Evolutionary conservation across 2,888 invertebrate species (phyloP), one percentile per base, ranked within the genome.

Genomic region (Orthonevra nobilis): DNA sequence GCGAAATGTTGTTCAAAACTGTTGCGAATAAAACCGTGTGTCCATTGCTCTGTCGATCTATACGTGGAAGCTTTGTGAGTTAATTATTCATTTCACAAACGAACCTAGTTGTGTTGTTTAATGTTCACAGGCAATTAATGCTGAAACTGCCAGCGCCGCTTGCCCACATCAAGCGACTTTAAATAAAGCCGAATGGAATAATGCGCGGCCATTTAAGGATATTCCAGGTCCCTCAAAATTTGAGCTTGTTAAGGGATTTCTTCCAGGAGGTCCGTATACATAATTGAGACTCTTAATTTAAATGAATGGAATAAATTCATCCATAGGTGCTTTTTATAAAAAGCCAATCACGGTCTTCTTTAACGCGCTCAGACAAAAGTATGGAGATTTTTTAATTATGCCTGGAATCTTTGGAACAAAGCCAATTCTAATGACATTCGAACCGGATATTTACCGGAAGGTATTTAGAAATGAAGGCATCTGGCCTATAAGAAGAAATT

Each of bases 381-480:
- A 86, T 77, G 90, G 90, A 0, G 82, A 87, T 9, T 84, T 90
- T 2, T 85, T 87, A 2, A 83, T 85, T 17, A 58, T 90, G 3
- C 86, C 86, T 17, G 88, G 87, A 2, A 40, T 89, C 0, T 77
- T 83, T 28, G 84, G 85, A 3, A 81, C 81, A 44, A 44, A 61
- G 3, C 77, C 82, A 69, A 77, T 90, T 3, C 84, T 90, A 0
- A 82, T 89, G 17, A 81, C 89, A 5, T 90, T 89, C 79, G 87
- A 90, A 83, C 90, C 91, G 0, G 89, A 90, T 12, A 89, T 90
- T 81, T 88, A 90, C 38, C 87, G 89, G 81, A 86, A 86, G 83
- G 83, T 90, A 87, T 10, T 73, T 61, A 81, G 82, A n/a, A 81
- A 75, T 0, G 83, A 83, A 68, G 83, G 83, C 7, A 4, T 38